Evolutionary conservation across 2,797 vertebrate genomes (phyloP).

Genomic region (Hafferia zeledoni): DNA sequence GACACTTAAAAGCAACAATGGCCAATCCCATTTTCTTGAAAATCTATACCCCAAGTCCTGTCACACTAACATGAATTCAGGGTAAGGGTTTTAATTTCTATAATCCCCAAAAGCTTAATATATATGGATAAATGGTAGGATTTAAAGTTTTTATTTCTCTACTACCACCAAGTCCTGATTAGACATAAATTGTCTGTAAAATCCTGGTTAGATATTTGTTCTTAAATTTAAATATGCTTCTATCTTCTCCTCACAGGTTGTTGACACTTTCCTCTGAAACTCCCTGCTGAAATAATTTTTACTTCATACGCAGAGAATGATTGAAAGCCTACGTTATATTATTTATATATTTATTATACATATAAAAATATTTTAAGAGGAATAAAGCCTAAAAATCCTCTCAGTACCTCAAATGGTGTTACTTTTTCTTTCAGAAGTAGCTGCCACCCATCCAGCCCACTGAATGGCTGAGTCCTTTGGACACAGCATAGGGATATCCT

Average conservation of each 20-base stretch:
- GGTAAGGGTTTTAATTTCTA: not conserved
- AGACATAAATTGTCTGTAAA: not conserved
- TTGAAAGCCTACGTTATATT: not conserved
- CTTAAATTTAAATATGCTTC: not conserved
- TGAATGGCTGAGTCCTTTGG: not conserved
- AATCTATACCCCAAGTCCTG: not conserved
- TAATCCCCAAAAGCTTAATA: not conserved
- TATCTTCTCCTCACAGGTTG: not conserved
- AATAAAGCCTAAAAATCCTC: not conserved
- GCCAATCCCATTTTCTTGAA: not conserved
- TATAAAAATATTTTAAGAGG: not conserved
- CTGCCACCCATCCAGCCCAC: not conserved
- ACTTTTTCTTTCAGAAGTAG: not conserved
- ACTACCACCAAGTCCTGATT: not conserved
- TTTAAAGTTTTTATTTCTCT: not conserved
- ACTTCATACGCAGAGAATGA: not conserved
- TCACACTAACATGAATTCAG: not conserved
- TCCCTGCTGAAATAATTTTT: not conserved
- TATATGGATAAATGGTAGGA: not conserved
- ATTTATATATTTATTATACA: not conserved
- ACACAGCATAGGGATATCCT: not conserved
- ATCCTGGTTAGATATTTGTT: not conserved
- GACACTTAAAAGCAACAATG: not conserved
- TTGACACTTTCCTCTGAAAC: not conserved
- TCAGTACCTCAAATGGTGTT: not conserved